A percentile compares a stretch with the other conserved stretches of the same genome.
phyloP scores from a whole-genome alignment of 2,888 invertebrate species.

The Drosophila acutilabella region DNA sequence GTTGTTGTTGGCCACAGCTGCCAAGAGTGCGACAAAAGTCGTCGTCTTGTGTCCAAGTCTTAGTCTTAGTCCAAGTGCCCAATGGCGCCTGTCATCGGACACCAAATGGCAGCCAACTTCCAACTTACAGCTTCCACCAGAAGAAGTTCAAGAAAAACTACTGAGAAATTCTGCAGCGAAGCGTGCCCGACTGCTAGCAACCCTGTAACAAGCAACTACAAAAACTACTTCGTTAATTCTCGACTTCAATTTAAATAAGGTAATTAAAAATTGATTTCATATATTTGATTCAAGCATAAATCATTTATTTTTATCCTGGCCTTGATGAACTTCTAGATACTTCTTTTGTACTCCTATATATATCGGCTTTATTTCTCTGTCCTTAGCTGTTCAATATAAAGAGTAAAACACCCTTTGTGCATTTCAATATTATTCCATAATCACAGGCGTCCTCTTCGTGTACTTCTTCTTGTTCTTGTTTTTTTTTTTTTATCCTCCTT shows the following conservation, averaged over 20 bases:
- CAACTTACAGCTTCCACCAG: constrained; percentile 18
- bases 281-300: no score
- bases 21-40: constrained; percentile 61
- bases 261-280: no score
- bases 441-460: constrained; percentile 39
- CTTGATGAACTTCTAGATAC: no score
- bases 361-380: no score
- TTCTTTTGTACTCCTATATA: no score
- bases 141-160: constrained; percentile 22
- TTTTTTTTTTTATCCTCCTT: no score
- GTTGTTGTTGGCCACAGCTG: constrained; percentile 64
- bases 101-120: constrained; percentile 52
- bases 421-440: constrained; percentile 34
- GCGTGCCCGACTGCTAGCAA: not conserved
- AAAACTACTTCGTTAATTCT: no score
- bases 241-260: no score
- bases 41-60: constrained; percentile 49
- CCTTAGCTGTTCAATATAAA: no score
- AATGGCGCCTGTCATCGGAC: constrained; percentile 55
- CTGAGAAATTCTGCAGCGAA: not conserved
- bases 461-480: not conserved
- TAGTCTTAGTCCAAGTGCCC: constrained; percentile 43
- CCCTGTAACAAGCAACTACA: not conserved
- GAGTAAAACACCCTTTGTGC: not conserved
- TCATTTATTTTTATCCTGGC: no score